Conservation (phyloP, 1,140 invertebrate species). For the Elymnias hypermnestra region DNA sequence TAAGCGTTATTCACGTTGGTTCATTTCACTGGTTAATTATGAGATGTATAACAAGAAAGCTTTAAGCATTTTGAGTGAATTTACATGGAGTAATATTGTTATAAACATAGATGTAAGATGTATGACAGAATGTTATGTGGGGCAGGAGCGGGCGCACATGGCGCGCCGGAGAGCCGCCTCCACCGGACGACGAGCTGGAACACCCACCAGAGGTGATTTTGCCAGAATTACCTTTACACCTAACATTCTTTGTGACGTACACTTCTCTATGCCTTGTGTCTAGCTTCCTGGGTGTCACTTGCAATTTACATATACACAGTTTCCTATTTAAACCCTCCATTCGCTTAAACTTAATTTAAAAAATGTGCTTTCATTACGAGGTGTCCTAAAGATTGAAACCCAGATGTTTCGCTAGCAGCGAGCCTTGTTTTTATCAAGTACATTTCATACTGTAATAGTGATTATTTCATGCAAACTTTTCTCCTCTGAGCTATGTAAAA, state of each 20-base stretch:
- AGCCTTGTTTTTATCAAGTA: conserved; percentile 5
- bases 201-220: conserved; percentile 71
- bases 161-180: conserved; percentile 56
- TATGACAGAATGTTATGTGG: conserved; percentile 59
- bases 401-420: conserved; percentile 1
- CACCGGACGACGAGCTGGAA: conserved; percentile 58
- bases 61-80: no score
- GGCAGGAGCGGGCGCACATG: conserved; percentile 67
- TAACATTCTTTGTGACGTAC: conserved; percentile 40
- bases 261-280: conserved; percentile 52
- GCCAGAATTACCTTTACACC: conserved; percentile 71
- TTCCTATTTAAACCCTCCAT: background rate
- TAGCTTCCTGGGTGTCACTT: conserved; percentile 61
- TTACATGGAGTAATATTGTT: no score
- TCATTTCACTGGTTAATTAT: no score
- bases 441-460: conserved; percentile 12
- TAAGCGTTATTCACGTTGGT: no score
- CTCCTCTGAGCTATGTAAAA: conserved; percentile 3
- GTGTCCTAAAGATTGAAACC: background rate
- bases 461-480: conserved; percentile 12
- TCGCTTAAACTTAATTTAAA: conserved; percentile 7
- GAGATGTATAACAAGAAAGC: no score
- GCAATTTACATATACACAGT: conserved; percentile 17
- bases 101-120: conserved; percentile 18
- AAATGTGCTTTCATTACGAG: conserved; percentile 2